Evolutionary conservation across 2,797 vertebrate genomes (phyloP).

Genomic region (Ibycter americanus): DNA sequence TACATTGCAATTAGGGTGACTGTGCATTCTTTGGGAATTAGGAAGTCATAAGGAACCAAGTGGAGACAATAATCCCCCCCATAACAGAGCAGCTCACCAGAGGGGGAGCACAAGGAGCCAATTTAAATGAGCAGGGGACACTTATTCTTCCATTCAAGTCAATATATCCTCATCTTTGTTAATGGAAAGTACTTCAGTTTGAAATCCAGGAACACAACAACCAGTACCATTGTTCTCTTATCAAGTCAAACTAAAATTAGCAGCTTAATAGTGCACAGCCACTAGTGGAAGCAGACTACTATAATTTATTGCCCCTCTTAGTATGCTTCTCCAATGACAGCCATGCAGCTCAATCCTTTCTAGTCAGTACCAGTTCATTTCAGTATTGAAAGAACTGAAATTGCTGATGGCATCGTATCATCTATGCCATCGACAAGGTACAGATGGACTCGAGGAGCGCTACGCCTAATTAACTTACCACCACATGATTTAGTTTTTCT

Average conservation of each 20-base stretch:
- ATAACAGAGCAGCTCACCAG: neutral
- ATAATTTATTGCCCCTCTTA: neutral
- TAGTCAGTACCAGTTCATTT: neutral
- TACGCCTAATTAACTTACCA: neutral
- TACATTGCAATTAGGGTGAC: neutral
- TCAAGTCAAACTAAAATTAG: constrained; percentile 4
- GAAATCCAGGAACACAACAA: neutral
- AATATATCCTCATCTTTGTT: constrained; percentile 35
- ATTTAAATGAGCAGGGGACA: neutral
- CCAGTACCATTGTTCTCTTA: neutral
- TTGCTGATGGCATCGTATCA: neutral
- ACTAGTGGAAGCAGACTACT: neutral
- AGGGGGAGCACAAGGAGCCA: neutral
- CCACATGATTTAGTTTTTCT: neutral
- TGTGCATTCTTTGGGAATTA: neutral
- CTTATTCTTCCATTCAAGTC: neutral
- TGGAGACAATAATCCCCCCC: neutral
- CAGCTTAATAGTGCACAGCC: neutral
- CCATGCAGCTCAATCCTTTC: neutral
- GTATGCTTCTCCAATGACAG: neutral
- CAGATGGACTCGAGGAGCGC: neutral
- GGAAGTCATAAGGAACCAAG: neutral
- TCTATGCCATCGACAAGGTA: neutral
- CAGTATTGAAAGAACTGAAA: neutral
- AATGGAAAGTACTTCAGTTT: neutral